Evolutionary conservation across 2,797 vertebrate genomes (phyloP), one percentile per base, ranked within the genome.

Genomic region (Danio albolineatus): DNA sequence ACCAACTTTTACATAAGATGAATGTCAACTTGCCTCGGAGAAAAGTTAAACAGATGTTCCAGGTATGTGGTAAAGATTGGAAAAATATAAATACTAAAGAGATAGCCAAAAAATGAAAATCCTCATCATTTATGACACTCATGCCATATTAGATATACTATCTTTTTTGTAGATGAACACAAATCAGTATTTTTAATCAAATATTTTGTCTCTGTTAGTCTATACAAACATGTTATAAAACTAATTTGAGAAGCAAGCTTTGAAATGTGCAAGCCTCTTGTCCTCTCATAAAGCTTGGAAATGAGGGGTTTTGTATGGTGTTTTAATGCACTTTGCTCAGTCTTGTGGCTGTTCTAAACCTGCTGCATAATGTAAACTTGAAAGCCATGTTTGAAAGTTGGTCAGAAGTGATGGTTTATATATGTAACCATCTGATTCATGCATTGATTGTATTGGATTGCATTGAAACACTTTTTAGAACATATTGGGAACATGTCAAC

Each of bases 1-100:
- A 98, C 89, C 97, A 99, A 84, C 85, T 99, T 84, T 96, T 99
- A 89, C 97, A 98, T 84, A 99, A 99, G 85, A 93, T 99, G 54
- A 99, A 99, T 7, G 97, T 99, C 38, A 98, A 96, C 85, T 91
- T 99, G 87, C 98, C 98, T 3, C 95, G 97, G 44, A 95, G 98
- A 89, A 99, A 98, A 93, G 96, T 99, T 88, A 96, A 97, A 21
- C 97, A 99, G 79, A 99, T 99, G 97, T 99, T 99, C 85, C 98
- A 99, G 97, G 98, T 99, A 19, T 88, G 36, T 53, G 38, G 0
- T 12, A 10, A 38, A 53, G 10, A 7, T 3, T 2, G 0, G 3
- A 13, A 54, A 44, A 14, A 2, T 62, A 10, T 5, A 48, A 59
- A 64, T 2, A 4, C 49, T n/a, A 67, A 67, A 51, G 36, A 41